phyloP scores from a whole-genome alignment of 2,888 invertebrate genomes.

The Taenaris catops region DNA sequence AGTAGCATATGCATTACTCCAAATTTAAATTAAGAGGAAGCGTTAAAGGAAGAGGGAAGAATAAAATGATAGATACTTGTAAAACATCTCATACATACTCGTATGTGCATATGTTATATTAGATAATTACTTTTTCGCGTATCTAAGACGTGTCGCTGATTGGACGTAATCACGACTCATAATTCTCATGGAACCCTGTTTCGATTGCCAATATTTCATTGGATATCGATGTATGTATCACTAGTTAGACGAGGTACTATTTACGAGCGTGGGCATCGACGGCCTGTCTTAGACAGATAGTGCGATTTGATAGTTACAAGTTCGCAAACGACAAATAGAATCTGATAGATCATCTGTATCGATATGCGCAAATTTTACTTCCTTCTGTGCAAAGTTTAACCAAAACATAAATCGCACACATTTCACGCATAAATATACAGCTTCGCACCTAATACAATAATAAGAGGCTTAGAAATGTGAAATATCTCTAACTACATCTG shows the following conservation, averaged over 20 bases:
- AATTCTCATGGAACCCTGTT: constrained; percentile 46
- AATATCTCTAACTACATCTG: too few species aligned
- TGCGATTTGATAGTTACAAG: constrained; percentile 42
- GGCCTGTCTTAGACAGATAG: constrained; percentile 46
- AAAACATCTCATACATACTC: too few species aligned
- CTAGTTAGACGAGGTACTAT: constrained; percentile 52
- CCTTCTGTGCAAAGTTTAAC: too few species aligned
- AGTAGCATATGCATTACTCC: too few species aligned
- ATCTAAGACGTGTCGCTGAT: constrained; percentile 37
- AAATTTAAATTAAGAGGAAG: too few species aligned
- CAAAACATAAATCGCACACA: too few species aligned
- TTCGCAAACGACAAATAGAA: constrained; percentile 40
- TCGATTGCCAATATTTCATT: constrained; percentile 63
- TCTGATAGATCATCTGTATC: constrained; percentile 33
- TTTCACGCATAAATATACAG: too few species aligned
- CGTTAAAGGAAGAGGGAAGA: too few species aligned
- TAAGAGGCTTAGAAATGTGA: too few species aligned
- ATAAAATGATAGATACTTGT: too few species aligned
- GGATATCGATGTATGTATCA: constrained; percentile 63
- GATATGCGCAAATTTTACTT: too few species aligned
- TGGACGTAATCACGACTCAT: constrained; percentile 55
- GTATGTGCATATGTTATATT: constrained; percentile 25
- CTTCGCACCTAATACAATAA: too few species aligned
- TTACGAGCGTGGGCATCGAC: constrained; percentile 53
- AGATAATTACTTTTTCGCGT: constrained; percentile 39